A percentile compares a stretch with the other conserved stretches of the same genome.
Evolutionary conservation across 2,113 vertebrate genomes (phyloP).

Genomic region (Prolemur simus): DNA sequence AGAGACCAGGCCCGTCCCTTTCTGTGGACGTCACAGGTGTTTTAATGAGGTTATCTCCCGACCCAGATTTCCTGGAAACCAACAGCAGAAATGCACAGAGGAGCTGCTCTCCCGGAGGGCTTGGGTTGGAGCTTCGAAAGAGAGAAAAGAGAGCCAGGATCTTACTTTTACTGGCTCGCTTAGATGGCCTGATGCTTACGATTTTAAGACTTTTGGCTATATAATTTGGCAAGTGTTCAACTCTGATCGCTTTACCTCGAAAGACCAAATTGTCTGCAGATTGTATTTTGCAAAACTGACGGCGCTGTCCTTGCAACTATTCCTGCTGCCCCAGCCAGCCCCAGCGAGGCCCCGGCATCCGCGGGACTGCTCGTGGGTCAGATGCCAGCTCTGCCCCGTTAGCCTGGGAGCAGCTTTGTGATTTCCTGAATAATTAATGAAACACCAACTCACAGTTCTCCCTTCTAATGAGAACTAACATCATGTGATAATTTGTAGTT

Average conservation of each 20-base stretch:
- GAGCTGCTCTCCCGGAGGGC: no score
- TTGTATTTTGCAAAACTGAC: conserved; percentile 50
- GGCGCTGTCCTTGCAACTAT: conserved; percentile 36
- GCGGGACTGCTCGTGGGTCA: conserved; percentile 52
- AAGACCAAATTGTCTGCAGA: background rate
- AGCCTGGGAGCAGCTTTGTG: conserved; percentile 39
- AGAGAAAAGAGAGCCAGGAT: background rate
- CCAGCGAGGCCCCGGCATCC: background rate
- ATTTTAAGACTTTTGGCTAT: background rate
- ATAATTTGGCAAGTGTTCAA: background rate
- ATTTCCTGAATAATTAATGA: conserved; percentile 64
- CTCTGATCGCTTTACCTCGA: background rate
- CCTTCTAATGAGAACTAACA: conserved; percentile 8
- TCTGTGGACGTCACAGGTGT: background rate
- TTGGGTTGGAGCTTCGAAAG: background rate
- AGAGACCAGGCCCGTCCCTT: background rate
- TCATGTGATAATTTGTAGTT: background rate
- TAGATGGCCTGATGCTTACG: background rate
- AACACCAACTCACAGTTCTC: background rate
- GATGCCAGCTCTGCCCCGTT: conserved; percentile 49
- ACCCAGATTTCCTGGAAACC: background rate
- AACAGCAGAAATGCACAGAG: background rate
- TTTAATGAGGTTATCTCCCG: background rate
- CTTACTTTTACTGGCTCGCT: background rate
- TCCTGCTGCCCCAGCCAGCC: conserved; percentile 69